Evolutionary conservation across 2,797 vertebrate genomes (phyloP), one percentile per base, ranked within the genome.

Genomic region (Diplodus sargus): DNA sequence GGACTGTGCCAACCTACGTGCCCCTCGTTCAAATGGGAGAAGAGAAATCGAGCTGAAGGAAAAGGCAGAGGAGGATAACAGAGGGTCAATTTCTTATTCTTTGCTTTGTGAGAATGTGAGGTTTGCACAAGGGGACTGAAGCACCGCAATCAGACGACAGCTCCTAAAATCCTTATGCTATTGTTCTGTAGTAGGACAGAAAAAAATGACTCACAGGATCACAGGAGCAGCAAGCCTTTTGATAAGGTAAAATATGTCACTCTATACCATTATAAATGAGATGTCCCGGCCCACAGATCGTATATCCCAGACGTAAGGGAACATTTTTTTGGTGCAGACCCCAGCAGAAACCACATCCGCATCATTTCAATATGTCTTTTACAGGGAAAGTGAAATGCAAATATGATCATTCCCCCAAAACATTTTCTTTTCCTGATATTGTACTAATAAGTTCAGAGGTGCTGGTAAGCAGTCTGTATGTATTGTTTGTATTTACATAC

Each of bases 61-160:
- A 59, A 65, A 39, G 1, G 18, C 16, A 61, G 53, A 78, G 70
- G 54, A 53, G 75, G 70, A 74, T 77, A 79, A 73, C 15, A 64
- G 42, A 77, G 70, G 79, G 67, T 78, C 72, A 60, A 75, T 54
- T 51, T 79, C 74, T 89, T 94, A 89, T 91, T 90, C 62, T 71
- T 88, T 86, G 79, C 75, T 87, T 86, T 87, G 84, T 79, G 71
- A 91, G 85, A 88, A 92, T 90, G 85, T 89, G 86, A 89, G 66
- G 78, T 71, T 60, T 71, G 51, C 67, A 76, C 56, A 87, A 82
- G 45, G 81, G 71, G 71, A 80, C 86, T 79, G 76, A 65, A 64
- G 78, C 71, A 78, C n/a, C 15, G 23, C 14, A 45, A 25, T n/a
- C 58, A 43, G 48, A 91, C 78, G 90, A 88, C 81, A 76, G 72